phyloP scores from a whole-genome alignment of 2,888 invertebrate genomes.

The Norana najaformis region DNA sequence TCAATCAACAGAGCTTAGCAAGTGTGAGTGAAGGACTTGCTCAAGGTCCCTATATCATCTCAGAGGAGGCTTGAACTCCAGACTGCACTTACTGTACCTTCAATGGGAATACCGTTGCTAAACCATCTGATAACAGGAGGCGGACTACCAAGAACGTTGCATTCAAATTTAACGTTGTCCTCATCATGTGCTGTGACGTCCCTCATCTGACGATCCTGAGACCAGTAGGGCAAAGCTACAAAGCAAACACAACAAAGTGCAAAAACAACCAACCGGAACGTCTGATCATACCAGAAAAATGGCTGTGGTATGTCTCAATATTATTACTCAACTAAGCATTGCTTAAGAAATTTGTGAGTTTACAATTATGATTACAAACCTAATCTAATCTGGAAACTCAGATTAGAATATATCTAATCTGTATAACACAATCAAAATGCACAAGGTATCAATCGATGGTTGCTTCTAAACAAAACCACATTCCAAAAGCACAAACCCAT shows the following conservation, averaged over 20 bases:
- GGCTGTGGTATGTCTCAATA: too few relatives aligned
- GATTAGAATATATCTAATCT: too few relatives aligned
- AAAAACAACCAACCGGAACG: not conserved
- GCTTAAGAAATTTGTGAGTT: too few relatives aligned
- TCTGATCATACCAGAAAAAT: not conserved
- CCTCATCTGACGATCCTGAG: not conserved
- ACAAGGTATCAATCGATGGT: too few relatives aligned
- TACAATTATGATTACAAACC: too few relatives aligned
- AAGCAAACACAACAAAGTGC: not conserved
- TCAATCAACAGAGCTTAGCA: too few relatives aligned
- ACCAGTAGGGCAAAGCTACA: conserved; percentile 24
- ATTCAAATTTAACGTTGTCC: conserved; percentile 18
- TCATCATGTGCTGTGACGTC: conserved; percentile 20
- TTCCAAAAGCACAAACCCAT: too few relatives aligned
- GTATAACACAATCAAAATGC: too few relatives aligned
- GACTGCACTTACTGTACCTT: not conserved
- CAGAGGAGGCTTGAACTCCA: not conserved
- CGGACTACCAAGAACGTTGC: conserved; percentile 17
- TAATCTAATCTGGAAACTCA: too few relatives aligned
- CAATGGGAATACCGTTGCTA: conserved; percentile 21
- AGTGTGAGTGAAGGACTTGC: too few relatives aligned
- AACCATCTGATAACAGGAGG: conserved; percentile 19
- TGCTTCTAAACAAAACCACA: too few relatives aligned
- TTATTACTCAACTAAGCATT: too few relatives aligned
- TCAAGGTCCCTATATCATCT: not conserved